Evolutionary conservation across 2,797 vertebrate species (phyloP).

Genomic region (Gymnoscopelus braueri): DNA sequence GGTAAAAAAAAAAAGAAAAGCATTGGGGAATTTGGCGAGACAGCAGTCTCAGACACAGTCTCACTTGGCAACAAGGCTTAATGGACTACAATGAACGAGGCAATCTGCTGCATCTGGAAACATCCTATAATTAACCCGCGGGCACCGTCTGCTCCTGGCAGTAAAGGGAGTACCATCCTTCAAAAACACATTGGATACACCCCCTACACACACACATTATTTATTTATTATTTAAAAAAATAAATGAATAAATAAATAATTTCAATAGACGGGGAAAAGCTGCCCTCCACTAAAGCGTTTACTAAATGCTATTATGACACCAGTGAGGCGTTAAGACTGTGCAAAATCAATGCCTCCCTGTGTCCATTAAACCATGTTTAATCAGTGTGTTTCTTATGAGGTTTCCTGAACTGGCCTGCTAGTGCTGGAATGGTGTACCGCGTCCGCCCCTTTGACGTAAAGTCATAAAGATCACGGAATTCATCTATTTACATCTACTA

Average conservation of each 20-base stretch:
- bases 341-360: conserved; percentile 51
- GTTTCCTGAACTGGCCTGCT: conserved; percentile 9
- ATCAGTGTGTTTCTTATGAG: conserved; percentile 41
- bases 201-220: conserved; percentile 16
- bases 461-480: background rate
- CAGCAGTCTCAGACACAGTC: conserved; percentile 4
- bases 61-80: conserved; percentile 6
- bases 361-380: conserved; percentile 11
- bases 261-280: conserved; percentile 22
- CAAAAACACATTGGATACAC: conserved; percentile 5
- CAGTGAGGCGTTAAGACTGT: conserved; percentile 32
- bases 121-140: conserved; percentile 54
- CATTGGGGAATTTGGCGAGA: conserved; percentile 3
- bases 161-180: conserved; percentile 30
- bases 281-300: conserved; percentile 23
- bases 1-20: conserved; percentile 14
- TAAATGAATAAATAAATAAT: conserved; percentile 28
- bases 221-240: no score
- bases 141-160: conserved; percentile 36
- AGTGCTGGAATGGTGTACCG: background rate
- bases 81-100: conserved; percentile 26
- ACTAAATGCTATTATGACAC: conserved; percentile 45
- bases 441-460: background rate
- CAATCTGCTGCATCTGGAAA: conserved; percentile 58
- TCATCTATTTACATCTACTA: background rate